Base-by-base conservation (phyloP, 1,140 invertebrate genomes). In the Zaprionus camerounensis region DNA sequence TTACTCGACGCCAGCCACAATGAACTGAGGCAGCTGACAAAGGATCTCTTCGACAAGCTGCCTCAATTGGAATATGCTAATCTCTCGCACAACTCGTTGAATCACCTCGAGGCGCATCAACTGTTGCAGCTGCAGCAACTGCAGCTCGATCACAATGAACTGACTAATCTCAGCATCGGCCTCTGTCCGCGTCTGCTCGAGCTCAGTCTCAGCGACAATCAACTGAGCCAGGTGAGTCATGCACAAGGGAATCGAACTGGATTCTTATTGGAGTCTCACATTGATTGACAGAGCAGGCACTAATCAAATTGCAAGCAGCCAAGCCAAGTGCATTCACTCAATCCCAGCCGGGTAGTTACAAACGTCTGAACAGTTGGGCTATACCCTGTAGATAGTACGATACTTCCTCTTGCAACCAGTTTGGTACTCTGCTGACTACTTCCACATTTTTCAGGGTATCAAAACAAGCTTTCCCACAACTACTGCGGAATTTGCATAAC, bases 1-100 rank as follows among this genome's bases (percentile, higher is more conserved):
- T 38, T 65, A 51, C 64, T 92, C 9, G 91, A 92, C 63, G 74
- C 75, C n/a, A 92, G 90, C 46, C 58, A 87, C 61, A 92, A 92
- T 68, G 53, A 77, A 24, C 62, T 92, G 41, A 53, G 63, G 13
- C 15, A 56, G 6, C 63, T 92, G 13, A 78, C 75, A 36, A 72
- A 71, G 49, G 77, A 78, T 38, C 58, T 75, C 46, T 71, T 92
- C 41, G 58, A 36, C 17, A 76, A 75, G 56, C 57, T 92, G 22
- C 63, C 58, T 13, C 71, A 81, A 38, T 65, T 92, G 77, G 72
- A 79, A 74, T 73, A 78, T 69, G 88, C 81, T 2, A 91, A 92
- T 69, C 90, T 92, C 58, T 82, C 91, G n/a, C 62, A 91, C 41
- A 92, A 92, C 53, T 20, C 70, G 2, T 53, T 92, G 28, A 28